These are phyloP conservation scores for Sylvilagus bachmani DNA, from an alignment of 2,113 vertebrate genomes.

Conservation along the genomic window DNA sequence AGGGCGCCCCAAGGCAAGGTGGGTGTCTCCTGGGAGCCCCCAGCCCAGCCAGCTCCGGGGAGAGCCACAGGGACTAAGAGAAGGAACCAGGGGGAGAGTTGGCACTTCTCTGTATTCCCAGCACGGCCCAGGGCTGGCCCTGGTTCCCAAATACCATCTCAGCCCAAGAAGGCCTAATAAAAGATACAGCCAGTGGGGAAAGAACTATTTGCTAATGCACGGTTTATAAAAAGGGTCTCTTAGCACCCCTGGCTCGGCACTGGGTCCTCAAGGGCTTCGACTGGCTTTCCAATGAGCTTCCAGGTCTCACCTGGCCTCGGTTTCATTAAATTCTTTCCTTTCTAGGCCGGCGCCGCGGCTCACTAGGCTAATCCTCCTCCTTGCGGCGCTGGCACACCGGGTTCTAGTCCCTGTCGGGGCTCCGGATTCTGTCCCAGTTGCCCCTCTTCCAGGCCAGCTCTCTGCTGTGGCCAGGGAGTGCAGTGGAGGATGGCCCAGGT, in stretches of 20 bases:
- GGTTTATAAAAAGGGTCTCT: background rate
- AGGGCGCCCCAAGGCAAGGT: background rate
- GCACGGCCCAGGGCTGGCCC: background rate
- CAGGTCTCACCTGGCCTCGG: background rate
- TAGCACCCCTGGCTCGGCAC: rapidly evolving
- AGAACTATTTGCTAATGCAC: background rate
- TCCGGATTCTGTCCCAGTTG: too few relatives aligned
- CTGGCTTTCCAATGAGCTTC: background rate
- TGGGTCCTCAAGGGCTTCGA: background rate
- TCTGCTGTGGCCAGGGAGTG: too few relatives aligned
- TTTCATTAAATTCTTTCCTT: background rate
- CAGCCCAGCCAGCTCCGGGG: background rate
- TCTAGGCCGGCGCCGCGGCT: background rate
- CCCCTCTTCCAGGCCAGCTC: too few relatives aligned
- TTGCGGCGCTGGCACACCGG: too few relatives aligned
- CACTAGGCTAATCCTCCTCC: too few relatives aligned
- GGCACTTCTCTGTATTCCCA: background rate
- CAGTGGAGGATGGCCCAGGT: too few relatives aligned
- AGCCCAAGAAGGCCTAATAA: background rate
- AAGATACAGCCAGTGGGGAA: background rate
- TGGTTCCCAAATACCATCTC: background rate
- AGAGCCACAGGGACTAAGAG: background rate
- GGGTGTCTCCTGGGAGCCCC: background rate
- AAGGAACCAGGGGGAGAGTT: background rate
- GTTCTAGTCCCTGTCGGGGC: too few relatives aligned